Conservation (phyloP, 37 sponge, comb jelly and placozoan species). For the Axinella damicornis region DNA sequence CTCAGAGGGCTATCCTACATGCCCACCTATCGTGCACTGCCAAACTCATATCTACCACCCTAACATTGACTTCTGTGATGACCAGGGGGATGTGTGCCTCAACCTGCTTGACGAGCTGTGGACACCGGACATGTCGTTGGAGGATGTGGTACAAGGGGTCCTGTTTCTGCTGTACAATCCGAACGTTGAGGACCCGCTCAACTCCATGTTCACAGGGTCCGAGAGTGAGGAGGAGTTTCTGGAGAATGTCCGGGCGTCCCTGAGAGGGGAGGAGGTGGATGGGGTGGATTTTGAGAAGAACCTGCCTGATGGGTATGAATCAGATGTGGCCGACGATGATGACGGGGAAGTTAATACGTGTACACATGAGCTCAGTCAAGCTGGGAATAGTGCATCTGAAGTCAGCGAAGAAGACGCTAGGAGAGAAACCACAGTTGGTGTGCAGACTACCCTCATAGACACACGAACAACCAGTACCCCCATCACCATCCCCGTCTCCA, state of each 20-base stretch:
- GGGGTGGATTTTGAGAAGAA: conserved; percentile 31
- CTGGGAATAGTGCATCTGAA: too few species aligned
- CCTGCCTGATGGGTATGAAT: conserved; percentile 26
- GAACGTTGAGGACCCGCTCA: conserved; percentile 78
- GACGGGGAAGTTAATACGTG: neutral
- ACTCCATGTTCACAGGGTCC: conserved; percentile 45
- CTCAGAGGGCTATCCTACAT: conserved; percentile 50
- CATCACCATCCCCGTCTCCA: too few species aligned
- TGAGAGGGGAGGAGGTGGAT: conserved; percentile 46
- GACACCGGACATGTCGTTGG: conserved; percentile 54
- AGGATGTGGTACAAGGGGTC: conserved; percentile 80
- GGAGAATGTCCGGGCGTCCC: conserved; percentile 29
- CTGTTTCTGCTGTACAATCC: conserved; percentile 83
- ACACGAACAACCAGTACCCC: too few species aligned
- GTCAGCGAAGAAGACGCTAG: too few species aligned
- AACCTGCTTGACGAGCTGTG: conserved; percentile 77
- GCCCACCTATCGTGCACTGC: conserved; percentile 49
- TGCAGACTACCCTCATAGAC: too few species aligned
- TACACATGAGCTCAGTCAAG: too few species aligned
- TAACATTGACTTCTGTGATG: conserved; percentile 63
- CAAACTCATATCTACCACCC: conserved; percentile 77
- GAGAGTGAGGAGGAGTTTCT: conserved; percentile 41
- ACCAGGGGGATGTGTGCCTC: conserved; percentile 52
- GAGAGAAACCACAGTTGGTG: too few species aligned
- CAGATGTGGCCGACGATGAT: conserved; percentile 25